Base-by-base conservation (phyloP, 30 jellyfish, hydroid and myxozoan genomes). In the Rhopilema esculentum region DNA sequence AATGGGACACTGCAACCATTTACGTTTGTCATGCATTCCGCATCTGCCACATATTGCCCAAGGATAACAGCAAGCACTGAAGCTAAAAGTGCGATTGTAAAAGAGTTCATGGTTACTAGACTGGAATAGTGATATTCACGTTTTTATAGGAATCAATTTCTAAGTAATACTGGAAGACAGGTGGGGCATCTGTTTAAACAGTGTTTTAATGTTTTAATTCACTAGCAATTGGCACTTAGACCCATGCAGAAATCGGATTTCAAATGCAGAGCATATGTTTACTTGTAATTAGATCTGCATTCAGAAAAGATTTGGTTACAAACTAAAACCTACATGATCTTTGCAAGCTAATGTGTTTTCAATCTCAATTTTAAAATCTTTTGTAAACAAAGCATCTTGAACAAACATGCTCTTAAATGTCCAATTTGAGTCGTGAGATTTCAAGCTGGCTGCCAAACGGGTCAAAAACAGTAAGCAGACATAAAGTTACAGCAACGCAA, bases 1-100 rank as follows among this genome's bases (percentile, higher is more conserved):
- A 71, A 52, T 20, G 93, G 93, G 4, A 75, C 87, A 18, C 88
- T 71, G 69, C 93, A 84, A 16, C 93, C 93, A 30, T 84, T 84
- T 26, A 82, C 91, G 28, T 82, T 67, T 8, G 82, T 30, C 25
- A 80, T 80, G 61, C 90, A 80, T 18, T 66, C 20, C 15, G 90
- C 66, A 1, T 65, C 19, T 7, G 9, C 72, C 0, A 2, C 86
- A 6, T 29, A 16, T 12, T 8, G 51, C 2, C 30, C 77, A 23
- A 66, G 32, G 53, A 32, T 66, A 16, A 32, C 77, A 23, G 33
- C 30, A 16, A 28, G 28, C 21, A 63, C 25, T 26, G 23, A 0
- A 22, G 0, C 32, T 16, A 72, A 1, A 16, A 72, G 83, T 1
- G 57, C 31, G 2, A 29, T 72, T 7, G 4, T 72, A 19, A 28